Conservation (phyloP, 1,140 invertebrate genomes). For the Dreissena rostriformis region DNA sequence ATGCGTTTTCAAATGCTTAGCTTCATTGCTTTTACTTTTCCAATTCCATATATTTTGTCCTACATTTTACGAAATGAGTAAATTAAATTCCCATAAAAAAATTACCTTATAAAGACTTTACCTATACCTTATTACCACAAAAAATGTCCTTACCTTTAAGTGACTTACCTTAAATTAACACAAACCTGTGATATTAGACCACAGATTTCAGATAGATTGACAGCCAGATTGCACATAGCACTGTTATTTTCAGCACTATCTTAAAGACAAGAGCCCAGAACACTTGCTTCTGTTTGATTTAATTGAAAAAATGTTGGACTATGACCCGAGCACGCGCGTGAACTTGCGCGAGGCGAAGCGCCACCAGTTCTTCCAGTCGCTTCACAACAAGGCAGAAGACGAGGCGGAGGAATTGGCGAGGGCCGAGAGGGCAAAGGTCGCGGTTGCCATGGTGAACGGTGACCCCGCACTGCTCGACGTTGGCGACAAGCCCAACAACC, state of each 20-base stretch:
- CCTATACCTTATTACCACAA: too few species aligned
- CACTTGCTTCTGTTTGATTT: constrained; percentile 97
- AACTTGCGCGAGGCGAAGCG: constrained; percentile 93
- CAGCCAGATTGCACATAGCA: neutral
- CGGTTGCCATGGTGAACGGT: neutral
- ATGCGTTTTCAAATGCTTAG: too few species aligned
- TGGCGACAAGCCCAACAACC: constrained; percentile 35
- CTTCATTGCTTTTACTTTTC: too few species aligned
- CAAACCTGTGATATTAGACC: too few species aligned
- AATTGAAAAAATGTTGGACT: constrained; percentile 97
- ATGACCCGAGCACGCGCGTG: constrained; percentile 95
- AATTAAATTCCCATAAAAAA: too few species aligned
- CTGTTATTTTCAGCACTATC: constrained; percentile 90
- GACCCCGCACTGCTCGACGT: constrained; percentile 27
- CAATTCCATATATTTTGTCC: too few species aligned
- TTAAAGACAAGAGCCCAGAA: constrained; percentile 90
- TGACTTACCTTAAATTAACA: too few species aligned
- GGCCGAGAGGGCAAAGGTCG: constrained; percentile 29
- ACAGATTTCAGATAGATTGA: too few species aligned
- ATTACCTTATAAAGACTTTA: too few species aligned
- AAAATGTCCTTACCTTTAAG: too few species aligned
- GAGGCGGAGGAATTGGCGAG: constrained; percentile 37
- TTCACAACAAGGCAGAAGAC: constrained; percentile 54
- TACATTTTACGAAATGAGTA: too few species aligned
- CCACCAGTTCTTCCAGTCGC: constrained; percentile 92